phyloP scores from a whole-genome alignment of 2,797 vertebrate species.

The Tarsius wallacei region DNA sequence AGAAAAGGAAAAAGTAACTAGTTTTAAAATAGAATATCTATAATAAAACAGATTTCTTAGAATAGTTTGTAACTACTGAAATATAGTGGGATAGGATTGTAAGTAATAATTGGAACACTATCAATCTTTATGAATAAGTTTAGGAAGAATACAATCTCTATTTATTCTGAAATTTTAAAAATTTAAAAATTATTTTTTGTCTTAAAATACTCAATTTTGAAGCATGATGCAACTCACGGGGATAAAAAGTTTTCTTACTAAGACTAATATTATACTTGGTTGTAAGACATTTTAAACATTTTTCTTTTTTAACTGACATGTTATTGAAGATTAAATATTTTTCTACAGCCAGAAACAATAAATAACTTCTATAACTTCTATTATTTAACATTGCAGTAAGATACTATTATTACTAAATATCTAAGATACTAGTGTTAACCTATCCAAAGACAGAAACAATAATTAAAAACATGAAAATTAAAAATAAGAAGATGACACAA shows the following conservation, averaged over 20 bases:
- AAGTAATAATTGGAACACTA: not conserved
- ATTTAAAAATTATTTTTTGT: not conserved
- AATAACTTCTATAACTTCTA: not conserved
- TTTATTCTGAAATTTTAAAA: not conserved
- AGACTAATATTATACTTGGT: not conserved
- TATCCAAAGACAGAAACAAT: not conserved
- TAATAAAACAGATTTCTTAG: not conserved
- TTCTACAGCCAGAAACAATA: not conserved
- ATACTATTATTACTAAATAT: not conserved
- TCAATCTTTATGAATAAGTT: not conserved
- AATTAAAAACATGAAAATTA: not conserved
- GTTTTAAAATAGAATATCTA: not conserved
- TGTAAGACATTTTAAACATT: not conserved
- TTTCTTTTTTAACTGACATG: too few species aligned
- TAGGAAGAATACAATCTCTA: not conserved
- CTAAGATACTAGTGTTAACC: not conserved
- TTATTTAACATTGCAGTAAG: not conserved
- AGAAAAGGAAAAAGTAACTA: not conserved
- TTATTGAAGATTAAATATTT: not conserved
- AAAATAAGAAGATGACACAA: not conserved
- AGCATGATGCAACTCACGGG: not conserved
- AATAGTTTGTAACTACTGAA: not conserved
- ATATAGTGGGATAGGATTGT: not conserved
- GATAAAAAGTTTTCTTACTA: not conserved
- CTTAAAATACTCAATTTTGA: not conserved